Evolutionary conservation across 2,113 vertebrate genomes (phyloP).

Genomic region (Saimiri boliviensis): DNA sequence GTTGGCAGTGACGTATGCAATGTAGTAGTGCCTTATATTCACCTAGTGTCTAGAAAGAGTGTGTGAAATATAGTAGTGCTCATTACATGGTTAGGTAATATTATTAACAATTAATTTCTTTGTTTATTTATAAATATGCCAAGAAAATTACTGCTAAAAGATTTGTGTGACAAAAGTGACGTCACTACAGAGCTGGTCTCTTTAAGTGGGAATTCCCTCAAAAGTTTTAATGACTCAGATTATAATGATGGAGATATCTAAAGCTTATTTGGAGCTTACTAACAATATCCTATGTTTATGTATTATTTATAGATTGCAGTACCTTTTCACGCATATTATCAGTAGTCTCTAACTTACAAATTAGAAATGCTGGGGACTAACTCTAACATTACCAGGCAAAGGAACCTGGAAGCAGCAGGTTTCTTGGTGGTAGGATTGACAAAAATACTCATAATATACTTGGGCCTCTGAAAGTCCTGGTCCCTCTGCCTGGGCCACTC

Average conservation of each 20-base stretch:
- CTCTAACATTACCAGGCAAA: background rate
- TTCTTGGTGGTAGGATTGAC: background rate
- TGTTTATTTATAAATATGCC: conserved; percentile 8
- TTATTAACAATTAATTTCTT: background rate
- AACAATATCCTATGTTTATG: background rate
- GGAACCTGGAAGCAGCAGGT: background rate
- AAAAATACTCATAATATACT: background rate
- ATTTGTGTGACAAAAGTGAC: background rate
- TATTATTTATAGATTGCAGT: background rate
- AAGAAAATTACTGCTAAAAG: background rate
- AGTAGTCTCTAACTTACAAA: background rate
- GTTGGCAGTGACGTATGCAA: background rate
- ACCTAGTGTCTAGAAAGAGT: background rate
- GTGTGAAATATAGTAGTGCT: background rate
- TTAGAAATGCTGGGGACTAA: background rate
- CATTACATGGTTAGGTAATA: background rate
- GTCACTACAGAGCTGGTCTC: background rate
- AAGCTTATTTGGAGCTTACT: background rate
- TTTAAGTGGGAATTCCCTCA: background rate
- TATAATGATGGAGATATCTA: background rate
- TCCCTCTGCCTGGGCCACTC: too few relatives aligned
- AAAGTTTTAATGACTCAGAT: background rate
- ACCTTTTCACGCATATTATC: background rate
- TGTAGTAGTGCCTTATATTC: background rate
- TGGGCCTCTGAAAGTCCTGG: background rate